Evolutionary conservation across 2,888 invertebrate species (phyloP).

Genomic region (Peribatodes rhomboidaria): DNA sequence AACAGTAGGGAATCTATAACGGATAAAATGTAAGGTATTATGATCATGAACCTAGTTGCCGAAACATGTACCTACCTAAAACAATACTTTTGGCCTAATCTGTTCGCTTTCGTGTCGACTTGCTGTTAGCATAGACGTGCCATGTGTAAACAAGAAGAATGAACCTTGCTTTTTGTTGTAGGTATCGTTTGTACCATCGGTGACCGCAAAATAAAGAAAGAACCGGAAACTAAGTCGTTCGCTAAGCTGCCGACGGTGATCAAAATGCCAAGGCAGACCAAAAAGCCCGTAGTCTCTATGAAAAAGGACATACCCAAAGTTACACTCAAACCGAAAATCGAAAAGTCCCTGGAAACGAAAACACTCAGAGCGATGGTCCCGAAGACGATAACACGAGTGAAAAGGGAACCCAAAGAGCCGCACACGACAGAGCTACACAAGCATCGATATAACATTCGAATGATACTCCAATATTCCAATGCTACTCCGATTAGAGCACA

Average conservation of each 20-base stretch:
- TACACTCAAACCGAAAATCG: conserved; percentile 12
- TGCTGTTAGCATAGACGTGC: conserved; percentile 1
- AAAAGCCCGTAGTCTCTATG: conserved; percentile 13
- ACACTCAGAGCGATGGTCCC: conserved; percentile 12
- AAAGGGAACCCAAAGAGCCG: conserved; percentile 45
- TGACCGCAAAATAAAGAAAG: conserved; percentile 31
- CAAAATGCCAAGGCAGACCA: conserved; percentile 24
- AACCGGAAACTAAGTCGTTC: conserved; percentile 23
- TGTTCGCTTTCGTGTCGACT: conserved; percentile 9
- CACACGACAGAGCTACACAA: conserved; percentile 30
- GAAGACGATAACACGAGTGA: conserved; percentile 14
- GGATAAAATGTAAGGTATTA: neutral
- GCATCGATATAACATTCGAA: conserved; percentile 60
- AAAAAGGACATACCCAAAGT: conserved; percentile 18
- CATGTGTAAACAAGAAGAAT: conserved; percentile 25
- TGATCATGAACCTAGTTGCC: neutral
- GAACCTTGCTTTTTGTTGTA: conserved; percentile 40
- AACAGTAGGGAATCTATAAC: neutral
- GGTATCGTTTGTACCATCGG: conserved; percentile 35
- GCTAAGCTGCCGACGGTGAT: conserved; percentile 24
- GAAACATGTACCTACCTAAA: neutral
- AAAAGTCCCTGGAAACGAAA: conserved; percentile 1
- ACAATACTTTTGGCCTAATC: too few species aligned
- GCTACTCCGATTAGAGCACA: conserved; percentile 70
- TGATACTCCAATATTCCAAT: conserved; percentile 66